Base-by-base conservation (phyloP, 2,113 vertebrate species). In the Megaleporinus macrocephalus region DNA sequence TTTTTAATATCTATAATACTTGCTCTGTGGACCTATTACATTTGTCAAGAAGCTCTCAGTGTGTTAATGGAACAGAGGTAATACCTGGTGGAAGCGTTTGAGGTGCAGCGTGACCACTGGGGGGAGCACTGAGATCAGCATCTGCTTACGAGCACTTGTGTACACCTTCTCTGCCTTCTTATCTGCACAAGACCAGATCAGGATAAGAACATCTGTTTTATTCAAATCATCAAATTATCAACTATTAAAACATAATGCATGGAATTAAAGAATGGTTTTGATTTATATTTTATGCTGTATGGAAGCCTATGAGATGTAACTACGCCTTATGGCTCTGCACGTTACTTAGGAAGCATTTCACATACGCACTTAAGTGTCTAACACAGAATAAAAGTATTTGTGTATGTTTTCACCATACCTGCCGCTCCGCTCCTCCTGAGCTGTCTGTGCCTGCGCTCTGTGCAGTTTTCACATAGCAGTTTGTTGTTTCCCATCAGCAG, bases 401-500 rank as follows among this genome's bases (percentile, higher is more conserved):
- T 59, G 65, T 49, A 6, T 14, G 49, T 27, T 24, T 15, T 11
- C 33, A 83, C 41, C 86, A 91, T 87, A 98, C 97, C 97, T 88
- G 93, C 70, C 33, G 91, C 91, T 85, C 88, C 88, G 78, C 88
- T 89, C 92, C 94, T 96, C 78, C 91, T 95, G 72, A 93, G 93
- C 86, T 93, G 90, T 62, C 93, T 96, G 73, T 94, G 95, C 41
- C 94, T 92, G 84, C 92, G 94, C 73, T 96, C 95, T 0, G 97
- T 97, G 88, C 98, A 99, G 77, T 91, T 96, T 91, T 98, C 96
- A 88, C 98, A 99, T 10, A 98, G 94, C 81, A 99, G 95, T 88
- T 97, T 99, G 92, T 99, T 99, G 91, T 98, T 99, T 27, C 98
- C 98, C 96, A 99, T 99, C 14, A 99, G 94, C 53, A 99, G 93